A percentile compares a stretch with the other conserved stretches of the same genome.
Conservation (phyloP, 2,888 invertebrate genomes). For the Ornithoptera priamus region DNA sequence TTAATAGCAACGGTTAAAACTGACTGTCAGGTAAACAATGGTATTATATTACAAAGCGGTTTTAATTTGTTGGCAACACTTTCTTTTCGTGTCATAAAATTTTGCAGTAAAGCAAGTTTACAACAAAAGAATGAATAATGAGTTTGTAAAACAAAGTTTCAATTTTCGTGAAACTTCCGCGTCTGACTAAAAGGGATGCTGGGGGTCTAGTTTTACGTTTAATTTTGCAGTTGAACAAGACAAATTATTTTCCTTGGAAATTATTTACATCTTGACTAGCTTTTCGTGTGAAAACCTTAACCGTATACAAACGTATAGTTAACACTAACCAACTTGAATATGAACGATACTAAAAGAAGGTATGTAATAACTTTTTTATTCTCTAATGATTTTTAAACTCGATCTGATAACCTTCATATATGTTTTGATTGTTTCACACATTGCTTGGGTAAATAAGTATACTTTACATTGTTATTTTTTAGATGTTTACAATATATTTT, state of each 20-base stretch:
- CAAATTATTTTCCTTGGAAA: conserved; percentile 26
- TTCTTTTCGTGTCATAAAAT: conserved; percentile 73
- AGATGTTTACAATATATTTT: too few relatives aligned
- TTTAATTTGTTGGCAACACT: conserved; percentile 69
- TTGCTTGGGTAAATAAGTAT: too few relatives aligned
- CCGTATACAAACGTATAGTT: background rate
- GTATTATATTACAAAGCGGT: conserved; percentile 58
- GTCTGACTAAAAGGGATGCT: conserved; percentile 56
- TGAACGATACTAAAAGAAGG: too few relatives aligned
- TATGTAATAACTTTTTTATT: too few relatives aligned
- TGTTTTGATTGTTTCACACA: too few relatives aligned
- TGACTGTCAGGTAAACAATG: conserved; percentile 38
- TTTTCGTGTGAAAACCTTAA: background rate
- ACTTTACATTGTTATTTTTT: too few relatives aligned
- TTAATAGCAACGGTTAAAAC: conserved; percentile 31
- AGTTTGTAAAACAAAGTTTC: conserved; percentile 74
- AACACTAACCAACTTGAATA: background rate
- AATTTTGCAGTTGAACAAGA: conserved; percentile 39
- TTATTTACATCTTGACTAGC: conserved; percentile 8
- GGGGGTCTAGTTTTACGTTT: conserved; percentile 64
- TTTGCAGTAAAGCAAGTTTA: conserved; percentile 62
- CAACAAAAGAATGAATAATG: conserved; percentile 78
- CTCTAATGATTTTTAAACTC: too few relatives aligned
- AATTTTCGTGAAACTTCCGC: conserved; percentile 64
- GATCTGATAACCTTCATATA: too few relatives aligned